Conservation (phyloP, 2,888 invertebrate genomes). For the Drosophila flavopinicola region DNA sequence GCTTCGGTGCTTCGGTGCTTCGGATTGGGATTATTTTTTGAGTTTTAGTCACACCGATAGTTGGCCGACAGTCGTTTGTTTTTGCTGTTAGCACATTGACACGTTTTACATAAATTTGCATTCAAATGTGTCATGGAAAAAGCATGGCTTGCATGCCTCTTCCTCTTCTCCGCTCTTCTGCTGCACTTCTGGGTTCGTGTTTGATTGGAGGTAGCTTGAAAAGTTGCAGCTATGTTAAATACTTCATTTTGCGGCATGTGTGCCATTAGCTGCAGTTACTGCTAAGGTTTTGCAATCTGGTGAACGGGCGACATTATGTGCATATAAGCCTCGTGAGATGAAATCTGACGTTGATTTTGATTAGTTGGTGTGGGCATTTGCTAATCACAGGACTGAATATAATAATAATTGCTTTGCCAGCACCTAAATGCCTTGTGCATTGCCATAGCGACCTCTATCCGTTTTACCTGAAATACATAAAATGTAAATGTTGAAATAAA, state of each 20-base stretch:
- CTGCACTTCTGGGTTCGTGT: constrained; percentile 28
- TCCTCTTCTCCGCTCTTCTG: background rate
- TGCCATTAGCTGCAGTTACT: background rate
- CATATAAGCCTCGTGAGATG: background rate
- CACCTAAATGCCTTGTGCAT: constrained; percentile 22
- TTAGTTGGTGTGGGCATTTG: background rate
- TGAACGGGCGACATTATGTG: too few species aligned
- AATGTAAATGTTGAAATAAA: background rate
- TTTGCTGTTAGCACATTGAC: constrained; percentile 80
- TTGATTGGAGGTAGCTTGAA: constrained; percentile 37
- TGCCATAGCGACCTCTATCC: constrained; percentile 12
- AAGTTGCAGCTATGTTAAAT: too few species aligned
- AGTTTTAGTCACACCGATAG: constrained; percentile 61
- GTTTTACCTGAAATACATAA: constrained; percentile 6
- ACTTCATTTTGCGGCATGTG: background rate
- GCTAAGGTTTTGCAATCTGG: too few species aligned
- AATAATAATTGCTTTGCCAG: background rate
- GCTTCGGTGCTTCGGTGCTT: constrained; percentile 12
- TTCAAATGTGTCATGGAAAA: constrained; percentile 61
- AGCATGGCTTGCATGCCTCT: constrained; percentile 17
- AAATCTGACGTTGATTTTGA: background rate
- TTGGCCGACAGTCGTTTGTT: constrained; percentile 42
- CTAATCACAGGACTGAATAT: background rate
- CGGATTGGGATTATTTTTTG: constrained; percentile 32
- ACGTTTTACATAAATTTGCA: constrained; percentile 82